phyloP scores from a whole-genome alignment of 2,888 invertebrate genomes.

The Tetragonula carbonaria region DNA sequence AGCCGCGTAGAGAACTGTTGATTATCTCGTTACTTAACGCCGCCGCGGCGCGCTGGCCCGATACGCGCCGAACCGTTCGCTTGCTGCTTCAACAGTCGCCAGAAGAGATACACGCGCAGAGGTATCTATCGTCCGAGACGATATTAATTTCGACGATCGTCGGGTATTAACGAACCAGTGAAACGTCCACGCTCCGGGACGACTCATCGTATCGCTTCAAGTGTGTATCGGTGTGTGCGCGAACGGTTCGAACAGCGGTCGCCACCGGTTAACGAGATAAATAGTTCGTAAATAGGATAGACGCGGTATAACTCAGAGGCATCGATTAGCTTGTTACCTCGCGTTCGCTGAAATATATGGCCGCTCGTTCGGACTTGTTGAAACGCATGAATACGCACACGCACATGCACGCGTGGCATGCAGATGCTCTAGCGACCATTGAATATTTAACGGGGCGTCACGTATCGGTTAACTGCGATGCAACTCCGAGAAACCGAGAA shows the following conservation, averaged over 20 bases:
- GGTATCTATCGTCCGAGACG: slow-evolving; percentile 7
- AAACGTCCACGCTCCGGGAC: background rate
- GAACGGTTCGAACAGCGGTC: slow-evolving; percentile 18
- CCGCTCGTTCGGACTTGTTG: slow-evolving; percentile 53
- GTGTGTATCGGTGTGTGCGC: slow-evolving; percentile 37
- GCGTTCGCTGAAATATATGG: slow-evolving; percentile 56
- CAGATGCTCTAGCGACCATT: slow-evolving; percentile 45
- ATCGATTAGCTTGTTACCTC: slow-evolving; percentile 63
- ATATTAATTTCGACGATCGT: slow-evolving; percentile 59
- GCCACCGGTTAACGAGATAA: slow-evolving; percentile 57
- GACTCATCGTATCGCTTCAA: slow-evolving; percentile 9
- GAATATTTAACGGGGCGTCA: slow-evolving; percentile 59
- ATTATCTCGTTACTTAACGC: slow-evolving; percentile 71
- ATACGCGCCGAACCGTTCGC: slow-evolving; percentile 18
- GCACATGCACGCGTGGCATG: slow-evolving; percentile 9
- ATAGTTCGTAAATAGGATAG: slow-evolving; percentile 62
- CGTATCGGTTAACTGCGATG: background rate
- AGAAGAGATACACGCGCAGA: slow-evolving; percentile 12
- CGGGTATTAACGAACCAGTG: slow-evolving; percentile 23
- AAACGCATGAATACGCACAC: slow-evolving; percentile 33
- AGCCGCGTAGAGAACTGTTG: slow-evolving; percentile 50
- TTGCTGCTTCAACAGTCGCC: slow-evolving; percentile 6
- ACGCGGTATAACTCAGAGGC: slow-evolving; percentile 57
- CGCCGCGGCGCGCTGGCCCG: background rate
- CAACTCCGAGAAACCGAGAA: background rate